These are phyloP conservation scores for Diachasma alloeum DNA, from an alignment of 1,140 invertebrate species.

Conservation along the genomic window DNA sequence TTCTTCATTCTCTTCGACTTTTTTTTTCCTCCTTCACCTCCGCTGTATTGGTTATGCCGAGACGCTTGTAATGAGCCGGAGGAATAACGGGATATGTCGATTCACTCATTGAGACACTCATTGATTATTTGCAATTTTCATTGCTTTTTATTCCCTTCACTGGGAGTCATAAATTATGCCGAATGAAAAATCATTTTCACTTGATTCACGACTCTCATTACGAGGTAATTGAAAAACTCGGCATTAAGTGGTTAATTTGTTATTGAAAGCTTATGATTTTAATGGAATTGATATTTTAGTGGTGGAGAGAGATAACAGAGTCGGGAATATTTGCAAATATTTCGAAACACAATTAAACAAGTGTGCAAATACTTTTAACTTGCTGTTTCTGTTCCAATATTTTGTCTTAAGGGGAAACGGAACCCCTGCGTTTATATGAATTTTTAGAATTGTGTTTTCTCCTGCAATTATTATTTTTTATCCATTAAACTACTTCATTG, in stretches of 20 bases:
- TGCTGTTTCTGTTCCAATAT: too few relatives aligned
- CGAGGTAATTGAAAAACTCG: background rate
- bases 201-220: background rate
- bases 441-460: too few relatives aligned
- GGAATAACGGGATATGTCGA: background rate
- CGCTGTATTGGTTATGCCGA: background rate
- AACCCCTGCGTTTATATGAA: too few relatives aligned
- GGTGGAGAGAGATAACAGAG: too few relatives aligned
- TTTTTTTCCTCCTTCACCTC: background rate
- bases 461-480: too few relatives aligned
- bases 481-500: too few relatives aligned
- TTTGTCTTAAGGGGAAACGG: too few relatives aligned
- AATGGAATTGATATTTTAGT: too few relatives aligned
- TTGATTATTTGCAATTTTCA: background rate
- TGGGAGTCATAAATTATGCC: background rate
- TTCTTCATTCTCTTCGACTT: conserved; percentile 2
- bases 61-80: background rate
- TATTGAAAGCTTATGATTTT: background rate
- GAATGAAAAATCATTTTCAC: background rate
- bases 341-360: too few relatives aligned
- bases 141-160: background rate
- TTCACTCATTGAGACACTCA: background rate
- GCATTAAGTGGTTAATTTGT: background rate
- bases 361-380: too few relatives aligned
- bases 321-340: too few relatives aligned